Base-by-base conservation (phyloP, 1,140 invertebrate species). In the Drosophila ananassae region DNA sequence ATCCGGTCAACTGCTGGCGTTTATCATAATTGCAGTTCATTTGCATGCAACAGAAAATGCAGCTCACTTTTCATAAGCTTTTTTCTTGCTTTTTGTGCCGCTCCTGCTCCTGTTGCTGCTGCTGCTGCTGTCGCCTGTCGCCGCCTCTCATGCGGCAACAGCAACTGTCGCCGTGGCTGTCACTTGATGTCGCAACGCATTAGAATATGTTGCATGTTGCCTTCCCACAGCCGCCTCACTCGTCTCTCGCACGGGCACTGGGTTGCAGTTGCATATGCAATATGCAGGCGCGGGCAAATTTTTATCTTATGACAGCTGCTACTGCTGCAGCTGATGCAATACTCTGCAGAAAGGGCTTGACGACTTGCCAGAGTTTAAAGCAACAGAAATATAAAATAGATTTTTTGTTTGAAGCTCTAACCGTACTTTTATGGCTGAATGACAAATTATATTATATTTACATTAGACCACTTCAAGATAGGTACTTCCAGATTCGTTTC, bases 11-110 rank as follows among this genome's bases (percentile, higher is more conserved):
- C 84, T 90, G 89, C 56, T 84, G 89, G 80, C 89, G 89, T 89
- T 90, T 90, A 90, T 90, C 89, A 90, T 90, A 89, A 90, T 90
- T 89, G 83, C 76, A 84, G 81, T 78, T 90, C 83, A 90, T 90
- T 89, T 90, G 89, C 89, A 89, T 90, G 79, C 73, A 58, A 63
- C 58, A 48, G 57, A 77, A 73, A 80, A 77, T 74, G 81, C 79
- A 85, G 73, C 54, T 68, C 61, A 73, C 82, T 81, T 81, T 81
- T 64, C 59, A 80, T 73, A 24, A 9, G 21, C 12, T 30, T 60
- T 32, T 59, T 25, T 32, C 13, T 13, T 13, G 54, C 12, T 48
- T 17, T 22, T 22, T 17, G 41, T 44, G 5, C n/a, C 13, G 21
- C 21, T 47, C 8, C 21, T 51, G 52, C 21, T 75, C 57, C 30